These are phyloP conservation scores for Gallinago nigripennis DNA, from an alignment of 2,797 vertebrate species.

Conservation along the genomic window DNA sequence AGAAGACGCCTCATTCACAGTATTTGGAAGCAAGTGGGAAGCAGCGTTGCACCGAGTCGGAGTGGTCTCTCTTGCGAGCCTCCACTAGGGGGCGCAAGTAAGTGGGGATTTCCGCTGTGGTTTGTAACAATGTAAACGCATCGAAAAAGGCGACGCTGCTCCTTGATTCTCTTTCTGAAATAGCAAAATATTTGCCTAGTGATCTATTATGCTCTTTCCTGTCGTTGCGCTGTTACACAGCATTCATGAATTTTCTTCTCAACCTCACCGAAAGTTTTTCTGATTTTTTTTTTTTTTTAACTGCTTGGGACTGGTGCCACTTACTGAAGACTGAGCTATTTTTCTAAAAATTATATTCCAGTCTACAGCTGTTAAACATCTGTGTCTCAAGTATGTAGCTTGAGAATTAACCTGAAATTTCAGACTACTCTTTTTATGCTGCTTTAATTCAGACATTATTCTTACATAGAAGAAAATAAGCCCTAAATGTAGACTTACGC, in stretches of 20 bases:
- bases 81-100: slow-evolving; percentile 74
- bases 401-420: background rate
- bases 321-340: background rate
- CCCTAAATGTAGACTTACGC: background rate
- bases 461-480: background rate
- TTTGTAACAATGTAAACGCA: background rate
- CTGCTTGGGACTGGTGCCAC: background rate
- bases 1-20: background rate
- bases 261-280: background rate
- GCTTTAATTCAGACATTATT: background rate
- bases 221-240: background rate
- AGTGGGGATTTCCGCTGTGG: background rate
- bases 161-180: background rate
- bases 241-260: fast-evolving
- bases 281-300: background rate
- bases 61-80: background rate
- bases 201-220: background rate
- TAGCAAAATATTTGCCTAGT: background rate
- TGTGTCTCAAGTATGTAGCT: background rate
- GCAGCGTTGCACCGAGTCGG: background rate
- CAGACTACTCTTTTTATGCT: background rate
- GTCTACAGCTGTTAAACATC: background rate
- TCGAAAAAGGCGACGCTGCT: background rate
- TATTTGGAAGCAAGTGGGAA: background rate
- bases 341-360: background rate